Evolutionary conservation across 2,888 invertebrate species (phyloP).

Genomic region (Drosophila eohydei): DNA sequence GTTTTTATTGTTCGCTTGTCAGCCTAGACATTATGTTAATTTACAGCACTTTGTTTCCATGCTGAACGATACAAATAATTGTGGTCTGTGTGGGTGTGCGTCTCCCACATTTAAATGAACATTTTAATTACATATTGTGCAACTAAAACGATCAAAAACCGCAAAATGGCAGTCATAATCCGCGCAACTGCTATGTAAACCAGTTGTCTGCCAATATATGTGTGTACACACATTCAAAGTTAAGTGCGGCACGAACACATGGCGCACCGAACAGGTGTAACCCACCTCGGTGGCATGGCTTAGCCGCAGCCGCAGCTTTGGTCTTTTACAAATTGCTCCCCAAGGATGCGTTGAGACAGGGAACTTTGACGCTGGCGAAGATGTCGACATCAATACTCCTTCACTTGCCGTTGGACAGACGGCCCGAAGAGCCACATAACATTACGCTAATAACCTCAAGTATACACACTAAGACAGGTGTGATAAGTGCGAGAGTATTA

Average conservation of each 20-base stretch:
- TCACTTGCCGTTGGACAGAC: constrained; percentile 15
- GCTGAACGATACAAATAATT: constrained; percentile 22
- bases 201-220: constrained; percentile 59
- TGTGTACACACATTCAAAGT: constrained; percentile 24
- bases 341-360: constrained; percentile 55
- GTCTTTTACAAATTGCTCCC: constrained; percentile 61
- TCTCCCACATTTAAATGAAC: constrained; percentile 41
- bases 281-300: constrained; percentile 4
- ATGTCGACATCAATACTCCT: constrained; percentile 43
- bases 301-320: constrained; percentile 15
- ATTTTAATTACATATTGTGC: constrained; percentile 69
- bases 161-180: constrained; percentile 61
- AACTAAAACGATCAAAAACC: constrained; percentile 63
- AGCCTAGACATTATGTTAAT: constrained; percentile 69
- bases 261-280: constrained; percentile 40
- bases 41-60: constrained; percentile 55
- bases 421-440: constrained; percentile 32
- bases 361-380: constrained; percentile 37
- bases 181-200: constrained; percentile 55
- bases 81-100: not conserved
- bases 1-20: constrained; percentile 26
- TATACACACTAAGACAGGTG: constrained; percentile 5
- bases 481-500: not conserved
- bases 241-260: constrained; percentile 28
- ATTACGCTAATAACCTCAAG: constrained; percentile 58